Conservation (phyloP, 2,113 vertebrate genomes). For the Monarcha castaneiventris region DNA sequence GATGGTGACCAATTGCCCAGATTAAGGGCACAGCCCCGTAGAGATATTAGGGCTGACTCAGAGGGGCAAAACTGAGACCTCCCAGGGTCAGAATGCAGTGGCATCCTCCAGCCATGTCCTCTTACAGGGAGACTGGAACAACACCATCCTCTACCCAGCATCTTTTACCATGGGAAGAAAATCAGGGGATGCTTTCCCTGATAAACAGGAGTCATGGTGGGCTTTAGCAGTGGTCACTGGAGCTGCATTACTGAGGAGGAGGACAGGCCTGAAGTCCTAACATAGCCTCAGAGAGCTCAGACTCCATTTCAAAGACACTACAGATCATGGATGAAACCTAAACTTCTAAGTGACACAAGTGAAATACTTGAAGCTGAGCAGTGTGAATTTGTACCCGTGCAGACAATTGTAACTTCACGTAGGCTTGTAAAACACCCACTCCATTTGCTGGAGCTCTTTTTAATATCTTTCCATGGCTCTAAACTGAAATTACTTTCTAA, state of each 20-base stretch:
- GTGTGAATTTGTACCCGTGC: not conserved
- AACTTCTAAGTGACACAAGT: not conserved
- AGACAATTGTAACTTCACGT: not conserved
- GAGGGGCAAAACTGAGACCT: not conserved
- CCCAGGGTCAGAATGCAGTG: not conserved
- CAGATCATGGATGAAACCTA: not conserved
- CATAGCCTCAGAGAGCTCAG: not conserved
- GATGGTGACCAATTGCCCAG: not conserved
- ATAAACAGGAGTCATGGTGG: not conserved
- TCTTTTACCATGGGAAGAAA: not conserved
- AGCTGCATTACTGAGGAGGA: not conserved
- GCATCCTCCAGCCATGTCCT: not conserved
- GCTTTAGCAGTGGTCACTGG: not conserved
- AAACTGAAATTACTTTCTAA: constrained; percentile 42
- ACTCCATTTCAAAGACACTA: not conserved
- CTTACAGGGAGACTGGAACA: not conserved
- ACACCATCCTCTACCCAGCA: not conserved
- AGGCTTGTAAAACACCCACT: not conserved
- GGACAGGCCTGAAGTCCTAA: not conserved
- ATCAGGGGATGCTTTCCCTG: not conserved
- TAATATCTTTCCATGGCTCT: not conserved
- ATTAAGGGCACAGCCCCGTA: not conserved
- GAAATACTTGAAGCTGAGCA: not conserved
- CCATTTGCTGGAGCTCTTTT: not conserved
- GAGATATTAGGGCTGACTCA: not conserved